Conservation (phyloP, 2,888 invertebrate genomes). For the Coenonympha glycerion region DNA sequence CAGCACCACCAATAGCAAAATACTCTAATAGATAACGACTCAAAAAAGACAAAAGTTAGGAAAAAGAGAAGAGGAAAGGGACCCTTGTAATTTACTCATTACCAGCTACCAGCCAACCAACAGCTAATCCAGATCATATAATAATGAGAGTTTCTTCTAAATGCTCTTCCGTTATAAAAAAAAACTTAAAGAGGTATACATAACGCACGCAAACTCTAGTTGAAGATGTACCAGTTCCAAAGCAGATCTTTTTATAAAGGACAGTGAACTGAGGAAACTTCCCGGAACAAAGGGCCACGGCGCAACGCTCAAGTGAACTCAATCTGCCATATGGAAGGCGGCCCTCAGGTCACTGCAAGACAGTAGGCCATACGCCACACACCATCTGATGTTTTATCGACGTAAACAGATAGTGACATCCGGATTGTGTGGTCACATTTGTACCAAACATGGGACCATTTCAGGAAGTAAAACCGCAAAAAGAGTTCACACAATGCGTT, state of each 20-base stretch:
- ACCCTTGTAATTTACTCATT: no score
- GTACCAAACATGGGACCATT: constrained; percentile 49
- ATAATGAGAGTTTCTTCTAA: no score
- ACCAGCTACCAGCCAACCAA: no score
- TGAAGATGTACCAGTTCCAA: no score
- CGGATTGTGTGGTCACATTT: constrained; percentile 44
- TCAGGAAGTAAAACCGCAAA: constrained; percentile 69
- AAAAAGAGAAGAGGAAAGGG: no score
- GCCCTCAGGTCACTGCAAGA: constrained; percentile 33
- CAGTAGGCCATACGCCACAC: constrained; percentile 31
- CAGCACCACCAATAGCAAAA: no score
- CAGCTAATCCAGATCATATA: no score
- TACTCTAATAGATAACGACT: no score
- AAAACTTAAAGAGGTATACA: no score
- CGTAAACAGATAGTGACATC: constrained; percentile 59
- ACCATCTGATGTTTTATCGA: constrained; percentile 56
- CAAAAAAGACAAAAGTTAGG: no score
- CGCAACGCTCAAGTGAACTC: constrained; percentile 28
- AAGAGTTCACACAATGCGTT: constrained; percentile 41
- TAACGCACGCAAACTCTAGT: background rate
- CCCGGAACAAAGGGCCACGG: constrained; percentile 17
- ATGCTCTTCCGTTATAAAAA: no score
- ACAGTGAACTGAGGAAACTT: constrained; percentile 22
- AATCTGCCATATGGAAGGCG: constrained; percentile 51
- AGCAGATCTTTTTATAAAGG: constrained; percentile 5